Evolutionary conservation across 2,797 vertebrate species (phyloP).

Genomic region (Staurois parvus): DNA sequence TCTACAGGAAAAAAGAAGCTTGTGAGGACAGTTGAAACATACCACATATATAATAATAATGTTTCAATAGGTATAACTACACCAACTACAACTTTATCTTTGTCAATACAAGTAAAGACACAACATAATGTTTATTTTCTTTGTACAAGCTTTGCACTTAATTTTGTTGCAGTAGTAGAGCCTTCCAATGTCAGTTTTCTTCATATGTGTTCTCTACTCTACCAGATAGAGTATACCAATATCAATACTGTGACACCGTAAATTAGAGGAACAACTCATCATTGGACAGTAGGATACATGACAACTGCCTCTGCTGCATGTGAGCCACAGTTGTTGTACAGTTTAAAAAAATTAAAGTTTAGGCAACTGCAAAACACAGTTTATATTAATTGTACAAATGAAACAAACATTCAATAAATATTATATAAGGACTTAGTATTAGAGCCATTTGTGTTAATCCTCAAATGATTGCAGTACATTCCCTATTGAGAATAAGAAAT

Average conservation of each 20-base stretch:
- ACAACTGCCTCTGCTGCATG: not conserved
- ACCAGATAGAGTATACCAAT: too few relatives aligned
- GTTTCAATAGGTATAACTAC: not conserved
- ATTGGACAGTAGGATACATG: not conserved
- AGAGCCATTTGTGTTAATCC: too few relatives aligned
- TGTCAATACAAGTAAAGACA: slow-evolving; percentile 1
- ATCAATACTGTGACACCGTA: too few relatives aligned
- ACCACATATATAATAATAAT: not conserved
- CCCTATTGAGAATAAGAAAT: too few relatives aligned
- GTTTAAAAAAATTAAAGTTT: not conserved
- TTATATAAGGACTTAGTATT: not conserved
- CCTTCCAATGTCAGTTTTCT: not conserved
- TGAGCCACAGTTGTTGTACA: not conserved
- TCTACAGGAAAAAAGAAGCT: slow-evolving; percentile 84
- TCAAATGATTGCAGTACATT: too few relatives aligned
- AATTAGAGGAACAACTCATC: not conserved
- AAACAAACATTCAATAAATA: not conserved
- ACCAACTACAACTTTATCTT: not conserved
- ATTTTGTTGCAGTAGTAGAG: too few relatives aligned
- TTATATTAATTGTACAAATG: not conserved
- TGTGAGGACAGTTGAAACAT: slow-evolving; percentile 46
- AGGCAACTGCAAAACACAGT: not conserved
- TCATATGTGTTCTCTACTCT: too few relatives aligned
- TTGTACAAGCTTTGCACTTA: slow-evolving; percentile 5
- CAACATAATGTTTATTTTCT: slow-evolving; percentile 19